Base-by-base conservation (phyloP, 2,113 vertebrate species). In the Aegithalos caudatus region DNA sequence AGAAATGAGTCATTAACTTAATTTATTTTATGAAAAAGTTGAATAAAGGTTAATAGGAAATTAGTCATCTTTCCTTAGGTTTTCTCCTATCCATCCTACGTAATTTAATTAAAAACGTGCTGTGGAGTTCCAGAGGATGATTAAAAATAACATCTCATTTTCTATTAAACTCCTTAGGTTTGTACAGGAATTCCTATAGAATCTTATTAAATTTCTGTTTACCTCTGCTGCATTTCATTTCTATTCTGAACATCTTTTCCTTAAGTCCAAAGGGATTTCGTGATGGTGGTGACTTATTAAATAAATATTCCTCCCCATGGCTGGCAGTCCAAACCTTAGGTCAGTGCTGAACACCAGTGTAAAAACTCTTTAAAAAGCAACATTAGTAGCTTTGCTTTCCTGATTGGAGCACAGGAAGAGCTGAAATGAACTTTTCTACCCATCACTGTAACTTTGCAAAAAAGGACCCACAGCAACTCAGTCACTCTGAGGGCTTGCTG, bases 1-100 rank as follows among this genome's bases (percentile, higher is more conserved):
- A 94, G 93, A 90, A 92, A 84, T 76, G 48, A 94, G n/a, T 86
- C 86, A 96, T 93, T 96, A 92, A 90, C 76, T 94, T 94, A 90
- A 93, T 95, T 94, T 71, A 86, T 73, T 96, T 95, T 79, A 64
- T 71, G 57, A 90, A 96, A 93, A 96, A 96, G 76, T 71, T 92
- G 88, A 95, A 88, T 90, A 92, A 96, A 94, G 90, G 86, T 96
- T 96, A 97, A 97, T 94, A 88, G 94, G 95, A 97, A 96, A 95
- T 97, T 95, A 95, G 86, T 96, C 86, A 90, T 95, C 69, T 93
- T 96, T 94, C 93, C 72, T 90, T 81, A 38, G 38, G 8, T 85
- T 91, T 83, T 87, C 79, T 31, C 38, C 51, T 83, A 93, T 44
- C 76, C 90, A 79, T 83, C 86, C 93, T 69, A 95, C 7, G 12